These are phyloP conservation scores for Alaudala cheleensis DNA, from an alignment of 2,113 vertebrate species.

Conservation along the genomic window DNA sequence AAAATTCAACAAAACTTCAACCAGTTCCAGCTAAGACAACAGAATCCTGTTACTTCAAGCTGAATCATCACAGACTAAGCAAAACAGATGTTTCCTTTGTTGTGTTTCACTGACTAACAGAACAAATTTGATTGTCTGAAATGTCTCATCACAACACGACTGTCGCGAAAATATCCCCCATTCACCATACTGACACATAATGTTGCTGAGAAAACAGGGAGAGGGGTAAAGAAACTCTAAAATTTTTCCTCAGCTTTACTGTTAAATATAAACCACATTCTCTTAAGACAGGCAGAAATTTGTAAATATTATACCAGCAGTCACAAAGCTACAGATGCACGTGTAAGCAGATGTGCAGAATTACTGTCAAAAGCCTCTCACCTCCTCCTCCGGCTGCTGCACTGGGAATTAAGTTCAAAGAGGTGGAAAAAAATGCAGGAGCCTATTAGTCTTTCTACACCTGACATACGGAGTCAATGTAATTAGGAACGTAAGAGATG, in stretches of 20 bases:
- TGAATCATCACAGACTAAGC: not conserved
- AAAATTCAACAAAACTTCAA: not conserved
- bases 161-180: not conserved
- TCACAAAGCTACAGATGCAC: not conserved
- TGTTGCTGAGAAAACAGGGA: not conserved
- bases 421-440: not conserved
- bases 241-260: not conserved
- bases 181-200: not conserved
- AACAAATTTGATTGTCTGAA: not conserved
- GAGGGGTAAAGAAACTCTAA: not conserved
- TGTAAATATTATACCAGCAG: not conserved
- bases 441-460: not conserved
- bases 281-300: not conserved
- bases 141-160: not conserved
- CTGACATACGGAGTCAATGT: not conserved
- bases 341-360: not conserved
- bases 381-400: not conserved
- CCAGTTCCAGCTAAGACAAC: not conserved
- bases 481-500: not conserved
- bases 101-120: not conserved
- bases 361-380: not conserved
- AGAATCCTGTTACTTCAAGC: not conserved
- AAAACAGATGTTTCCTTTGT: not conserved
- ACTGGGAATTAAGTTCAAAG: slow-evolving; percentile 23
- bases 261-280: not conserved